phyloP scores from a whole-genome alignment of 2,113 vertebrate genomes.

The Castor canadensis region DNA sequence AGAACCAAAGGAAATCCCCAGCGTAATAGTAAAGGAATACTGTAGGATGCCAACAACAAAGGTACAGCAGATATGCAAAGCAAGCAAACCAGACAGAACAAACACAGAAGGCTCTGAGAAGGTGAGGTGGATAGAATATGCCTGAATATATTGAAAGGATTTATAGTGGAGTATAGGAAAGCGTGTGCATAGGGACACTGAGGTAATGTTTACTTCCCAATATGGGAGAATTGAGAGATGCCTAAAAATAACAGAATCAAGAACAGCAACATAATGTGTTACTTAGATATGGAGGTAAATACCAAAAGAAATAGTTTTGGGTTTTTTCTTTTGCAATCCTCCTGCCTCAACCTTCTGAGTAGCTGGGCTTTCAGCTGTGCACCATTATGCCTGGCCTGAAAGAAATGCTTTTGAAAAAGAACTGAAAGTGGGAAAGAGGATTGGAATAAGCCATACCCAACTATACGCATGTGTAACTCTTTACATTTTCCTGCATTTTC shows the following conservation, averaged over 20 bases:
- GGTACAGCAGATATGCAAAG: background rate
- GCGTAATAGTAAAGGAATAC: background rate
- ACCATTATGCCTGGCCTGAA: background rate
- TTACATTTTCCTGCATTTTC: background rate
- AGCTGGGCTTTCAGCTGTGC: no score
- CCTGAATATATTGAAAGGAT: background rate
- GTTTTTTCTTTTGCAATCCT: no score
- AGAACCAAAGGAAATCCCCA: background rate
- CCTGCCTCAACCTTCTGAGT: no score
- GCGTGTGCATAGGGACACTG: background rate
- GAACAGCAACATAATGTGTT: background rate
- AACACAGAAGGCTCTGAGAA: background rate
- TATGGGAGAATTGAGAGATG: background rate
- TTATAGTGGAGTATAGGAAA: background rate
- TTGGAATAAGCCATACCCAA: background rate
- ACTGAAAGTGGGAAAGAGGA: background rate
- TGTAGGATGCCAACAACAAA: background rate
- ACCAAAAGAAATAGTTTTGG: background rate
- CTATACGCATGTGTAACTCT: background rate
- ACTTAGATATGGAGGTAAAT: background rate
- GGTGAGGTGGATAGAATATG: background rate
- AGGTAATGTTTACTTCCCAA: background rate
- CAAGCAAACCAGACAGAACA: background rate
- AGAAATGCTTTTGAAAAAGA: background rate
- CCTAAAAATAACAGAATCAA: background rate